Base-by-base conservation (phyloP, 2,888 invertebrate genomes). In the Lydus trimaculatus region DNA sequence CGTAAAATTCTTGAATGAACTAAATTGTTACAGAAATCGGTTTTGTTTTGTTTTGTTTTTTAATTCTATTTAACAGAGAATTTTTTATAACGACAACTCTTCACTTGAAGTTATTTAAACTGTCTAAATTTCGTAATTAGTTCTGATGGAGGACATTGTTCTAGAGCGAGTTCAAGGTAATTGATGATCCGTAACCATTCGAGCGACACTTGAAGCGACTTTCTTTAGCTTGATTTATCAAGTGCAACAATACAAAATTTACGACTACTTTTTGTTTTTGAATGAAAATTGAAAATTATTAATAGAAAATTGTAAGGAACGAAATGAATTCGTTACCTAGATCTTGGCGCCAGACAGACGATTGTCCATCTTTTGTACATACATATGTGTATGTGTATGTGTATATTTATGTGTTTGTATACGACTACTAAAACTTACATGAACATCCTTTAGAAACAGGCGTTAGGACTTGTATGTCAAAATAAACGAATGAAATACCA, bases 401-500 rank as follows among this genome's bases (percentile, higher is more conserved):
- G 11, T 17, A n/a, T 43, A 17, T 48, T 48, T 48, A 20, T 48
- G 20, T 23, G 20, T 20, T 11, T 48, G 48, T 48, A 20, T 20
- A 48, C 20, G 48, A 20, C 9, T 20, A 48, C 20, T 48, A 48
- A 48, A 48, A 48, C 23, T 20, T 48, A 20, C 20, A 20, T 20
- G 20, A 23, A 48, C 48, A 36, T 36, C 36, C 36, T 48, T 48
- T 48, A 9, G 48, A 11, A 48, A 48, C 9, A 48, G 17, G 43
- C 43, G 43, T 17, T 17, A 43, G 43, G 7, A 43, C 43, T 17
- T 43, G 43, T 20, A 48, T 2, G 15, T 36, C 15, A 1, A 36
- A 36, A 36, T 36, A 36, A 36, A 36, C 20, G 11, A 48, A 48
- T 48, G 48, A 48, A 48, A 48, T 63, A 66, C 69, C 69, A 69